Evolutionary conservation across 2,888 invertebrate genomes (phyloP), one percentile per base, ranked within the genome.

Genomic region (Caenorhabditis virilis): DNA sequence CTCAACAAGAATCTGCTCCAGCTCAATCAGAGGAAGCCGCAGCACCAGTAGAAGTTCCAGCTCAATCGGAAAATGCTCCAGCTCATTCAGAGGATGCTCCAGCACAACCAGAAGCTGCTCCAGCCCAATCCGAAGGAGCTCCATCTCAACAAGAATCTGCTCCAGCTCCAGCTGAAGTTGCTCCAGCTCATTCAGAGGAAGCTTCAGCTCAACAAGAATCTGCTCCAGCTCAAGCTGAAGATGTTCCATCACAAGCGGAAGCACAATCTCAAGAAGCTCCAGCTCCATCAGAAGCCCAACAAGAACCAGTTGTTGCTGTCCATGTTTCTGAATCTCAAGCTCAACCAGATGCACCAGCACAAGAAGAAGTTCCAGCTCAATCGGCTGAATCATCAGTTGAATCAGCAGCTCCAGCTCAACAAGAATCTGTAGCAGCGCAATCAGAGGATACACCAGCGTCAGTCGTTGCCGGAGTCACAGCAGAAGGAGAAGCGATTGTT

Each of bases 51-150:
- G n/a, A 9, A 5, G 5, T 5, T 5, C 41, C 43, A 18, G 53
- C 36, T 11, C 39, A 15, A 35, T 27, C 39, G 22, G 16, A 38
- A 42, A 22, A 42, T 20, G 45, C 42, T 26, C 23, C 45, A 54
- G 38, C 30, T 30, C 6, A 6, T 9, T 9, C 6, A 30, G 30
- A 30, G 13, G 30, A 6, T 30, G 7, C 6, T 13, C 36, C 9
- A 36, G 16, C 36, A 13, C 9, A 7, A 5, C 47, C 46, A 18
- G 53, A 38, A 16, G 47, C 26, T 46, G 39, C 30, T 22, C 15
- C 46, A 22, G 45, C 30, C 16, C 23, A 35, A 9, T 15, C 11
- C 23, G 45, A 20, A 42, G 42, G 20, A 42, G 45, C 42, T 42
- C 42, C 13, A 42, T 18, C 42, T 42, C 6, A 7, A 11, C 9